Evolutionary conservation across 2,797 vertebrate genomes (phyloP).

Genomic region (Pitangus sulphuratus): DNA sequence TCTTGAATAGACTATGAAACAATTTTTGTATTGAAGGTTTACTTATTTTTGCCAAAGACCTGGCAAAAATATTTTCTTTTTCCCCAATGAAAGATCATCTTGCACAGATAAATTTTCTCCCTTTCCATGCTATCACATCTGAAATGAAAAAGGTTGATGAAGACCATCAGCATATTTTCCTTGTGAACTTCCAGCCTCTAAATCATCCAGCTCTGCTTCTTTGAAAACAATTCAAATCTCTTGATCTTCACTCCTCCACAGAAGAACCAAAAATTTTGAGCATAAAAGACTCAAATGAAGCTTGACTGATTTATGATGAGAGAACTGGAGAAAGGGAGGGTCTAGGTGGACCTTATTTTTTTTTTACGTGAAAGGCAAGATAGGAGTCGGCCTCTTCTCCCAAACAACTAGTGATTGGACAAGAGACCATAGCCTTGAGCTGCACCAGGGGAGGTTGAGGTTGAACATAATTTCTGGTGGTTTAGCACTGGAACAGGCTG

Average conservation of each 20-base stretch:
- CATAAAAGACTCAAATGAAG: neutral
- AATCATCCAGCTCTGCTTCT: neutral
- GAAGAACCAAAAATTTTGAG: neutral
- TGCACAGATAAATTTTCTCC: neutral
- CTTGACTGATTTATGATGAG: neutral
- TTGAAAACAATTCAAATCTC: neutral
- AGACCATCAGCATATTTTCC: neutral
- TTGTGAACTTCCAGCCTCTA: neutral
- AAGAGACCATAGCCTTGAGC: neutral
- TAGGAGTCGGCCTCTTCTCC: accelerated
- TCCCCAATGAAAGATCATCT: neutral
- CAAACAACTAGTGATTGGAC: neutral
- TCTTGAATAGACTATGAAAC: accelerated
- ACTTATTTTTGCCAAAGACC: neutral
- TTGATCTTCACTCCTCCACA: neutral
- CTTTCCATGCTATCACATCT: neutral
- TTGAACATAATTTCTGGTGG: neutral
- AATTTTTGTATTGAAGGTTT: neutral
- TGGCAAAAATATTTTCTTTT: neutral
- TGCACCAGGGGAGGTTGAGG: neutral
- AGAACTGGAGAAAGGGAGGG: neutral
- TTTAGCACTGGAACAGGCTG: neutral
- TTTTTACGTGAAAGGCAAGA: neutral
- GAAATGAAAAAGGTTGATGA: neutral
- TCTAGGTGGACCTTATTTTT: neutral